phyloP scores from a whole-genome alignment of 2,797 vertebrate species.

The Triplophysa yarkandensis region DNA sequence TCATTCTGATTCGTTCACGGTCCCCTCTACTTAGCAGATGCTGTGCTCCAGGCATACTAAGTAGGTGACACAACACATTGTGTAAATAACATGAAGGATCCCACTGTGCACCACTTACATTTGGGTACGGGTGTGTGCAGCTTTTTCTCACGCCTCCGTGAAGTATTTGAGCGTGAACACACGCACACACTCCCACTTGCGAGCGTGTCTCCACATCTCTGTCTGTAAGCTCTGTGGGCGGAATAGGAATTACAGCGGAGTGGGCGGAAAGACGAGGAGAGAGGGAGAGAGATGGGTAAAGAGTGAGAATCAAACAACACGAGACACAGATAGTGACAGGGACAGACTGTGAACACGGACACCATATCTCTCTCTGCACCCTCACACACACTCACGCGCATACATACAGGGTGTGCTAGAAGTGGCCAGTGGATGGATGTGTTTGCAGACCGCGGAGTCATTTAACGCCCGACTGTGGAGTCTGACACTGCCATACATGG shows the following conservation, averaged over 20 bases:
- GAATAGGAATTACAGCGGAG: constrained; percentile 79
- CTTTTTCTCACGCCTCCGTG: constrained; percentile 41
- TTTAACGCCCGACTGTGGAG: constrained; percentile 65
- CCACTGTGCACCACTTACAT: constrained; percentile 32
- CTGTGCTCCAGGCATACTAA: constrained; percentile 68
- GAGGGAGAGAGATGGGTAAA: constrained; percentile 27
- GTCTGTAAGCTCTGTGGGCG: constrained; percentile 77
- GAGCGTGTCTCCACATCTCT: constrained; percentile 69
- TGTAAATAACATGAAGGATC: constrained; percentile 45
- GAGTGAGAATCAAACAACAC: constrained; percentile 60
- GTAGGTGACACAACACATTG: constrained; percentile 66
- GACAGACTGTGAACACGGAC: constrained; percentile 50
- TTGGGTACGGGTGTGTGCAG: constrained; percentile 37
- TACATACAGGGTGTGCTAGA: constrained; percentile 36
- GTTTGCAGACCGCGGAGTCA: constrained; percentile 59
- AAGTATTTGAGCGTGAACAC: constrained; percentile 46
- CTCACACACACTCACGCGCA: constrained; percentile 34
- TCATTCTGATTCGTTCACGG: constrained; percentile 29
- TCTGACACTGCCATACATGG: constrained; percentile 76
- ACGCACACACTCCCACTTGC: constrained; percentile 44
- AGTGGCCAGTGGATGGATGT: constrained; percentile 66
- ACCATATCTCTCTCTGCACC: constrained; percentile 31
- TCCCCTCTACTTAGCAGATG: constrained; percentile 59
- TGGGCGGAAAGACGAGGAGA: constrained; percentile 71
- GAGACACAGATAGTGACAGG: constrained; percentile 64